Conservation (phyloP, 1,140 invertebrate species). For the Bombus turneri region DNA sequence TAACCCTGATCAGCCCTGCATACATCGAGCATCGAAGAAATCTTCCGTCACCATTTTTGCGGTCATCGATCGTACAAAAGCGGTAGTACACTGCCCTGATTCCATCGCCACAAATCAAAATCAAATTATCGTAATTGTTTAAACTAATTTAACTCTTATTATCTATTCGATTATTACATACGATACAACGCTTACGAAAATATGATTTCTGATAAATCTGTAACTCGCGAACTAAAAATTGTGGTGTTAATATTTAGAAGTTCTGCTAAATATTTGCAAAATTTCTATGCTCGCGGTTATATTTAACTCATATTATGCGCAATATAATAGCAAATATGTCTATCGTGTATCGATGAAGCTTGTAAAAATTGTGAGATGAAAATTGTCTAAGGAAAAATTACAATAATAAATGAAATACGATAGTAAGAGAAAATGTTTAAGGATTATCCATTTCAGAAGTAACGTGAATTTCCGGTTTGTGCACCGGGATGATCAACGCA, state of each 20-base stretch:
- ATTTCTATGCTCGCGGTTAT: not conserved
- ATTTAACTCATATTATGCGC: not conserved
- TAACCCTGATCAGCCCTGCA: not conserved
- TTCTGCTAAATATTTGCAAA: not conserved
- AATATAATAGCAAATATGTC: no score
- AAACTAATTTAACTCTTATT: not conserved
- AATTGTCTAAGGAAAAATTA: no score
- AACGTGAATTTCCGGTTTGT: slow-evolving; percentile 15
- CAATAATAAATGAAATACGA: no score
- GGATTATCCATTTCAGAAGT: not conserved
- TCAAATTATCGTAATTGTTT: not conserved
- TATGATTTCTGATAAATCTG: not conserved
- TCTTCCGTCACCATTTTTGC: slow-evolving; percentile 10
- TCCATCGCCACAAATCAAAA: not conserved
- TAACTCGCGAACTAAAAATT: not conserved
- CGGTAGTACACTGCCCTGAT: not conserved
- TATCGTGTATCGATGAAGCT: no score
- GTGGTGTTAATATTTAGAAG: not conserved
- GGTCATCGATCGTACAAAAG: not conserved
- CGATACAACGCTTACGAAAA: not conserved
- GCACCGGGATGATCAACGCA: slow-evolving; percentile 53
- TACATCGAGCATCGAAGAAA: not conserved
- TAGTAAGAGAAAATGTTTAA: not conserved
- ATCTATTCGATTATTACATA: not conserved
- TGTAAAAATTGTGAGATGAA: no score